These are phyloP conservation scores for Aurelia aurita DNA, from an alignment of 30 jellyfish, hydroid and myxozoan species.

Conservation along the genomic window DNA sequence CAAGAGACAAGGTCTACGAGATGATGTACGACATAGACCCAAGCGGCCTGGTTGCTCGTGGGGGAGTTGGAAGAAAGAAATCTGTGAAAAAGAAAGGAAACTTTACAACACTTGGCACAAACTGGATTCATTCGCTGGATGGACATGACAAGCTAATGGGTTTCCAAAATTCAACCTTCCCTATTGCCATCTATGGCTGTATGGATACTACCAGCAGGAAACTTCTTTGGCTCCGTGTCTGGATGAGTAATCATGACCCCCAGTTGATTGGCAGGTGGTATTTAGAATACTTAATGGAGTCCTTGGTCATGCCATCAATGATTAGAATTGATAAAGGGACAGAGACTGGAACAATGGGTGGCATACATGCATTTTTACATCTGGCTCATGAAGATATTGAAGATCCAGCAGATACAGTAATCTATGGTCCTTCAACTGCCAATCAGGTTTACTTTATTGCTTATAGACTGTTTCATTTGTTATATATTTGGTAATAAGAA, in stretches of 20 bases:
- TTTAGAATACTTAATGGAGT: constrained; percentile 11
- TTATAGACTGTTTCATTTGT: too few relatives aligned
- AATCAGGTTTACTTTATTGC: too few relatives aligned
- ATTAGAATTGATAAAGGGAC: constrained; percentile 46
- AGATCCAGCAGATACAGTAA: constrained; percentile 29
- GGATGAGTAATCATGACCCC: constrained; percentile 58
- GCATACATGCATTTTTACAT: constrained; percentile 27
- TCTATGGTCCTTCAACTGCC: constrained; percentile 47
- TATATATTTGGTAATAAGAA: too few relatives aligned
- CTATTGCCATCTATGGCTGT: constrained; percentile 61
- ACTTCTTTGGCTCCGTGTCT: constrained; percentile 7
- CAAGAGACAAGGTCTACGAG: constrained; percentile 19
- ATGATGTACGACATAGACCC: constrained; percentile 22
- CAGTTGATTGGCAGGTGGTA: constrained; percentile 35
- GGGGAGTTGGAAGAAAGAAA: constrained; percentile 7
- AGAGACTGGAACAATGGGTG: constrained; percentile 29
- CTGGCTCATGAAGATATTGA: neutral
- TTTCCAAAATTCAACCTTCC: constrained; percentile 56
- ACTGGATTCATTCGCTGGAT: constrained; percentile 31
- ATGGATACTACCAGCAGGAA: constrained; percentile 49
- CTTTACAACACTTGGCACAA: constrained; percentile 2
- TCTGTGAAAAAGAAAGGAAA: constrained; percentile 6
- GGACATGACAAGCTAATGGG: constrained; percentile 65
- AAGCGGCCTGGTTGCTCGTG: constrained; percentile 34
- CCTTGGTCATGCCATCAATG: constrained; percentile 5